Percentiles rank a stretch among this genome's conserved stretches.
Conservation (phyloP, 2,113 vertebrate genomes). For the Bagarius yarrelli region DNA sequence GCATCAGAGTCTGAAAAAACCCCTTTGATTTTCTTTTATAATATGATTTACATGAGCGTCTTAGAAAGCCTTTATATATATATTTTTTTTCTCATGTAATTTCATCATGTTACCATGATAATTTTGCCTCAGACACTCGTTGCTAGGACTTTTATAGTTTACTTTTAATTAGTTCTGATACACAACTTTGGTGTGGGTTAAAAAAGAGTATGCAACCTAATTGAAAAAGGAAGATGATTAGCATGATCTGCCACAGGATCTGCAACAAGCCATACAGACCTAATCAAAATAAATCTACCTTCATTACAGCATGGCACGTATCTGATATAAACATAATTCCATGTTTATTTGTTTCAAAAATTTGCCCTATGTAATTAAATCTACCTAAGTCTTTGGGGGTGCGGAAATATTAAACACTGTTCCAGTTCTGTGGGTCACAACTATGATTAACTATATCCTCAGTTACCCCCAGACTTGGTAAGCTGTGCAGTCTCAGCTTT, state of each 20-base stretch:
- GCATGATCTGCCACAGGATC: constrained; percentile 13
- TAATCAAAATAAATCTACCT: constrained; percentile 43
- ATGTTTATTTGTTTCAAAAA: constrained; percentile 29
- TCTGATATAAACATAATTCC: constrained; percentile 15
- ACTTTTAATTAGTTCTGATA: constrained; percentile 49
- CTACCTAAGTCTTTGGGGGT: not conserved
- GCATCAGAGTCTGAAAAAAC: too few species aligned
- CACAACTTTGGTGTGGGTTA: constrained; percentile 25
- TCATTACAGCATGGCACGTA: constrained; percentile 41
- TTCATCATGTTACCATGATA: constrained; percentile 1
- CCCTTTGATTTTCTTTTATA: too few species aligned
- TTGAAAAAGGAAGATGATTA: constrained; percentile 53
- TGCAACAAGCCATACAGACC: constrained; percentile 32
- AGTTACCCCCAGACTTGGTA: not conserved
- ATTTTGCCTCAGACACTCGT: constrained; percentile 12
- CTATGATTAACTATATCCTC: constrained; percentile 19
- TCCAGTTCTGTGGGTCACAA: constrained; percentile 20
- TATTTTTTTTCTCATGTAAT: not conserved
- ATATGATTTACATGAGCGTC: too few species aligned
- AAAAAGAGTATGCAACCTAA: constrained; percentile 31
- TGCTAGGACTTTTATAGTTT: constrained; percentile 32
- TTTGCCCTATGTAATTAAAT: constrained; percentile 23
- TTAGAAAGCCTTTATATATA: too few species aligned
- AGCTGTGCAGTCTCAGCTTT: not conserved
- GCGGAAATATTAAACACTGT: not conserved